phyloP scores from a whole-genome alignment of 2,113 vertebrate genomes.

The Hydropotes inermis region DNA sequence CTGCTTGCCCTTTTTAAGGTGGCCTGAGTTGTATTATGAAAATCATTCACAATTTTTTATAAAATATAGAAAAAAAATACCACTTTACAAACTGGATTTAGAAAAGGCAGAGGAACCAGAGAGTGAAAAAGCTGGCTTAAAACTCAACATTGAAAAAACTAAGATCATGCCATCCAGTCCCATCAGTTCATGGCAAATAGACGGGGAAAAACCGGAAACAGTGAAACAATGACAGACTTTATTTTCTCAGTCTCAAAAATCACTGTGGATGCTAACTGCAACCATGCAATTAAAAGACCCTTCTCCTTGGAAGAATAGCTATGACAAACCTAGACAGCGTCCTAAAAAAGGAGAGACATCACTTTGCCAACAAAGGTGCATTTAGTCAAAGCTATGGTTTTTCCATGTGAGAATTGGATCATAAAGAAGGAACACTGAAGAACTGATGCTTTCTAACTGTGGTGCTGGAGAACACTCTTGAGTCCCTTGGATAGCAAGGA shows the following conservation, averaged over 20 bases:
- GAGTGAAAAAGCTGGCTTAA: neutral
- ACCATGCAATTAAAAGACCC: neutral
- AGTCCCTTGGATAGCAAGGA: neutral
- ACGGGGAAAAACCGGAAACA: neutral
- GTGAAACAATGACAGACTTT: neutral
- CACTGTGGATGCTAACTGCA: neutral
- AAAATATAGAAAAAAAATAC: neutral
- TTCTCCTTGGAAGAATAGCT: neutral
- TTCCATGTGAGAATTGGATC: neutral
- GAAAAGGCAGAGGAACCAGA: neutral
- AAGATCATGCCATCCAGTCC: neutral
- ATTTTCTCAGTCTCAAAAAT: neutral
- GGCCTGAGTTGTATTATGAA: neutral
- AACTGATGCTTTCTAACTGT: neutral
- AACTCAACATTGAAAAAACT: neutral
- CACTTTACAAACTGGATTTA: neutral
- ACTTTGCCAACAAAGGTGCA: neutral
- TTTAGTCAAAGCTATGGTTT: neutral
- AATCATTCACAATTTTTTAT: neutral
- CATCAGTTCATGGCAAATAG: neutral
- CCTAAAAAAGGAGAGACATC: neutral
- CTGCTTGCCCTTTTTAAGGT: neutral
- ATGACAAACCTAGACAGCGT: neutral
- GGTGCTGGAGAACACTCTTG: neutral
- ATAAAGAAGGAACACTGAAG: neutral